Evolutionary conservation across 2,113 vertebrate species (phyloP), one percentile per base, ranked within the genome.

Genomic region (Thalassarche chlororhynchos): DNA sequence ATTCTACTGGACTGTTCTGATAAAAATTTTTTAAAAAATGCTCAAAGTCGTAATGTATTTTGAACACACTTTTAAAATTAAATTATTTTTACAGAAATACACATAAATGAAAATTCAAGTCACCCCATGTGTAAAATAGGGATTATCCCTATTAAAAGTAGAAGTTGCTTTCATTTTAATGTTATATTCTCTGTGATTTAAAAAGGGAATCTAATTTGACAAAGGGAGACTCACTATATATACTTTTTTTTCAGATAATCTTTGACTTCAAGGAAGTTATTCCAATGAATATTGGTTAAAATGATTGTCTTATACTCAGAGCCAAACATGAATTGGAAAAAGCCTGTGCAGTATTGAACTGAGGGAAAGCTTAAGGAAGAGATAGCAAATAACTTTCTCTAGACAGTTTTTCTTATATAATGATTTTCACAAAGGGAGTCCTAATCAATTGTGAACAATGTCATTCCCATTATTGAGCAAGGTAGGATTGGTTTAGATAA

Each of bases 401-500:
- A 24, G 58, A 8, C 81, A 65, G 55, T 54, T 89, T 86, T 95
- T 89, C 58, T 71, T 92, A 49, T 2, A 28, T 58, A 95, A 46
- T 85, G 47, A 52, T 81, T 96, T 80, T 90, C 51, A 76, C 85
- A n/a, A 87, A 91, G 34, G 36, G 38, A 94, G 42, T 70, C 44
- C 58, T 81, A 85, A 79, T 97, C 93, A 85, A 4, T 91, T 87
- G 57, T 66, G 62, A 91, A 40, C 70, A 78, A 65, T 95, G 68
- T 92, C 60, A 51, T 93, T 92, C 71, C 46, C 19, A 11, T 91
- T 93, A 85, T 44, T 95, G 74, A 95, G 66, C n/a, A 82, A 83
- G 94, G 81, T 76, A 85, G 76, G 55, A 93, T 75, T 83, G 87
- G 60, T 93, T 91, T 82, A 85, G 80, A 76, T 90, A 97, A 94